Evolutionary conservation across 2,888 invertebrate genomes (phyloP).

Genomic region (Smittia aterrima): DNA sequence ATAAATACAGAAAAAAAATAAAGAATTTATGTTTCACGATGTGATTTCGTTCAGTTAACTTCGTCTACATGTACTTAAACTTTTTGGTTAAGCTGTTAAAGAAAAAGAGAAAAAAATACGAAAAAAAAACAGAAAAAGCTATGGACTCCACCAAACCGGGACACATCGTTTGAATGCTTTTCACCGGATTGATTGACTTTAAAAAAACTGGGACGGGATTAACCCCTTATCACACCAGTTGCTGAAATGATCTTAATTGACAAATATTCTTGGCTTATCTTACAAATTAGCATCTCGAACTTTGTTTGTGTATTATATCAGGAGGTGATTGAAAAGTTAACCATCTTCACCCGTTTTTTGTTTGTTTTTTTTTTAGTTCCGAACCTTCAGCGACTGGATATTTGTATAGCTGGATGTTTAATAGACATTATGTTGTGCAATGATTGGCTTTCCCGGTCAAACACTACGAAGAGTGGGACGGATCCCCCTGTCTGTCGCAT

Average conservation of each 20-base stretch:
- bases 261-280: constrained; percentile 10
- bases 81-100: constrained; percentile 14
- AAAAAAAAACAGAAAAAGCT: constrained; percentile 16
- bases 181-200: constrained; percentile 12
- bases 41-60: not conserved
- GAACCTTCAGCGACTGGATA: constrained; percentile 16
- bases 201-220: constrained; percentile 8
- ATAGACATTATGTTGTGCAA: constrained; percentile 19
- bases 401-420: constrained; percentile 16
- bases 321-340: not conserved
- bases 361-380: constrained; percentile 6
- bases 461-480: constrained; percentile 15
- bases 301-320: not conserved
- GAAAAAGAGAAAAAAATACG: not conserved
- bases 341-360: not conserved
- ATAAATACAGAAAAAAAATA: not conserved
- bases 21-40: not conserved
- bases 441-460: constrained; percentile 16
- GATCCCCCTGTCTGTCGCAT: not conserved
- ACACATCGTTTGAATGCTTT: not conserved
- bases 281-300: not conserved
- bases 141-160: constrained; percentile 11
- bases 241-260: constrained; percentile 23
- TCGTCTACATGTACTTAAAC: not conserved
- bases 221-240: constrained; percentile 13